phyloP scores from a whole-genome alignment of 2,113 vertebrate species.

The Delphinapterus leucas region DNA sequence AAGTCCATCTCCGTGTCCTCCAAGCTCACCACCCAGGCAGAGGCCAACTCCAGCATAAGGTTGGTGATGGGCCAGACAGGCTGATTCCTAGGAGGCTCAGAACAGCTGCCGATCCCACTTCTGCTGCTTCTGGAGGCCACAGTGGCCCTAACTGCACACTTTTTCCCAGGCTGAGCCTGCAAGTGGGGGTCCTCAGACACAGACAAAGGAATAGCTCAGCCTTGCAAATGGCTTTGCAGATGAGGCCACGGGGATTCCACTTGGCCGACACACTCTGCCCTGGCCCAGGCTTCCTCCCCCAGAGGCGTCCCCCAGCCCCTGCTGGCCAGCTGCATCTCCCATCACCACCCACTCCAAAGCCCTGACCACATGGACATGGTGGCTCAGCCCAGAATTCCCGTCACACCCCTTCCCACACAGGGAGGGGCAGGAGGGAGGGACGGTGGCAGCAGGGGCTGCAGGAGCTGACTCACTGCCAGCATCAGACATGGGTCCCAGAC shows the following conservation, averaged over 20 bases:
- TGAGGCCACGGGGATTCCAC: conserved; percentile 59
- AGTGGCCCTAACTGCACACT: conserved; percentile 36
- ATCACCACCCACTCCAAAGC: conserved; percentile 62
- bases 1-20: background rate
- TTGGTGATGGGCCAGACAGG: conserved; percentile 38
- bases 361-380: conserved; percentile 55
- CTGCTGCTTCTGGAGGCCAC: background rate
- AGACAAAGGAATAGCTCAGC: conserved; percentile 70
- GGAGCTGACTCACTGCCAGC: background rate
- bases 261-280: conserved; percentile 70
- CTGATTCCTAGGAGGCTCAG: background rate
- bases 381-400: conserved; percentile 62
- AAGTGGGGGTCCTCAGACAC: conserved; percentile 52
- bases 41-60: background rate
- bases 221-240: conserved; percentile 69
- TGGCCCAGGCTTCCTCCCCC: background rate
- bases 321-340: conserved; percentile 69
- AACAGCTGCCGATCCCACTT: conserved; percentile 45
- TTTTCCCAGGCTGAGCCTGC: conserved; percentile 60
- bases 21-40: conserved; percentile 48
- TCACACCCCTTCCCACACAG: conserved; percentile 67
- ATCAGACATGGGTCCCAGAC: background rate
- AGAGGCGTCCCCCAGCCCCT: conserved; percentile 41
- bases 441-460: background rate
- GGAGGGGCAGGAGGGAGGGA: conserved; percentile 6